Conservation (phyloP, 2,113 vertebrate genomes). For the Stercorarius parasiticus region DNA sequence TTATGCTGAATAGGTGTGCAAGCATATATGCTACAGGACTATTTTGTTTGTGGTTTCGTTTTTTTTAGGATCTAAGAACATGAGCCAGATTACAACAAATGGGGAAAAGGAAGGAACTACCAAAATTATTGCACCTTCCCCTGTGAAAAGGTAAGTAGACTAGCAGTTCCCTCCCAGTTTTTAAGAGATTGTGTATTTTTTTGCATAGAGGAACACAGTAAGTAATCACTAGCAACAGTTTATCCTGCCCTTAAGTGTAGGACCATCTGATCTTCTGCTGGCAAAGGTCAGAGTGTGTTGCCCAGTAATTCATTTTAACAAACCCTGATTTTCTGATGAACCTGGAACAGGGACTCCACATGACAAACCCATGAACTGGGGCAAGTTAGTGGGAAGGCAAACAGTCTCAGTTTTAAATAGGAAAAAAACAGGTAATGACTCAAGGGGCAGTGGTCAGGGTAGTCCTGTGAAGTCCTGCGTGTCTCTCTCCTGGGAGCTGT, state of each 20-base stretch:
- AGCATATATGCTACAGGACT: neutral
- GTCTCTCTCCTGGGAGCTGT: neutral
- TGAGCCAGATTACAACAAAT: slow-evolving; percentile 65
- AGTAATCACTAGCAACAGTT: neutral
- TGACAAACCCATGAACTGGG: neutral
- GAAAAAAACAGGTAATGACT: neutral
- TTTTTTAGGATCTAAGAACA: slow-evolving; percentile 69
- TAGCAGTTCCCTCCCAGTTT: neutral
- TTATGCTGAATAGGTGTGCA: neutral
- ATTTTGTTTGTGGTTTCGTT: neutral
- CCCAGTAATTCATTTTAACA: neutral
- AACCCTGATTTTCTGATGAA: neutral
- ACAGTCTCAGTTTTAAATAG: neutral
- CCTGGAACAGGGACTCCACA: neutral
- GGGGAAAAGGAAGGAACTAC: slow-evolving; percentile 78
- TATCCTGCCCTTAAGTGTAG: neutral
- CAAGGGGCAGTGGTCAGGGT: neutral
- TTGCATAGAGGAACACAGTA: neutral
- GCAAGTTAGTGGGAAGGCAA: neutral
- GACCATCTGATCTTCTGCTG: neutral
- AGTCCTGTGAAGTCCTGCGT: neutral
- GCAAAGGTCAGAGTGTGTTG: neutral
- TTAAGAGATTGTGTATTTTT: neutral
- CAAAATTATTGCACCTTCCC: slow-evolving; percentile 79
- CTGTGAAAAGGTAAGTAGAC: slow-evolving; percentile 78